Base-by-base conservation (phyloP, 2,797 vertebrate genomes). In the Luscinia luscinia region DNA sequence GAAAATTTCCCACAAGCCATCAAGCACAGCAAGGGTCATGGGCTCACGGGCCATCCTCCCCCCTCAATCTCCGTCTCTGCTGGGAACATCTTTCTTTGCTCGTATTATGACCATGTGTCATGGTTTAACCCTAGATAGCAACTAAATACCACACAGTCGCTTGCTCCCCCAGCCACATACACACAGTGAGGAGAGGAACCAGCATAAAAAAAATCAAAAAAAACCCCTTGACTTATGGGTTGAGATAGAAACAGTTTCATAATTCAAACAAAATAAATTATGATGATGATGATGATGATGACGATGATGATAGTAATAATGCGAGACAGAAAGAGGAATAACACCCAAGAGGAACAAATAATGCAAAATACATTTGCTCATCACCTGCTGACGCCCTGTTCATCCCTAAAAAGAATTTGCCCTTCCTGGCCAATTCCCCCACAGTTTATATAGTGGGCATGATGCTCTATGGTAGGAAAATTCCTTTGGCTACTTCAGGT, bases 1-100 rank as follows among this genome's bases (percentile, higher is more conserved):
- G 87, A 96, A 95, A 95, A 89, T 87, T 59, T 93, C 81, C 78
- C 77, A 92, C 43, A 92, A 83, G 81, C 49, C 80, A 63, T 49
- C 1, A 2, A 84, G 68, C 62, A 85, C 51, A 80, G 76, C 57
- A 72, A 94, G 79, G 78, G 90, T 90, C 92, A 90, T 1, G 0
- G 43, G 62, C 79, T 92, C 83, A 62, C 3, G 1, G 79, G 70
- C 84, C 72, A 89, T 80, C 84, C 84, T 76, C 30, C 30, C 57
- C 34, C 9, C 52, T 57, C 69, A 41, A 48, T 51, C 89, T 83
- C 68, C 18, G 4, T 58, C 93, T 68, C 76, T 68, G 49, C 61
- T 83, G 54, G 21, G 36, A 89, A 85, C 78, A 87, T 40, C 51
- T 90, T 84, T 75, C 67, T 83, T 64, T 68, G n/a, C 84, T 68